Evolutionary conservation across 2,797 vertebrate genomes (phyloP).

Genomic region (Hephaestus fuliginosus): DNA sequence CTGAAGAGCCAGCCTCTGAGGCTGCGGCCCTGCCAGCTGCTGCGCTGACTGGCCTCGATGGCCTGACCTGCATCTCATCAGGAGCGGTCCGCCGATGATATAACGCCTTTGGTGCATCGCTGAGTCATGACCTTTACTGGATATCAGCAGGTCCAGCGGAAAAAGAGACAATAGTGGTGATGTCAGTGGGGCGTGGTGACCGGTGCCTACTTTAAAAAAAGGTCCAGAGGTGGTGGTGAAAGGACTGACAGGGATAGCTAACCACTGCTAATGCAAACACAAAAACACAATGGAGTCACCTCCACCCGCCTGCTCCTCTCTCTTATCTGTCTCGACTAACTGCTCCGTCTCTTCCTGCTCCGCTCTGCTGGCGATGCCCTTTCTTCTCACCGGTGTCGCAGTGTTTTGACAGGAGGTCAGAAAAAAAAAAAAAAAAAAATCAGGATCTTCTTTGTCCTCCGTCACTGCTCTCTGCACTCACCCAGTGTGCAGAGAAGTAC

Average conservation of each 20-base stretch:
- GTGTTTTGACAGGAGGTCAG: conserved; percentile 42
- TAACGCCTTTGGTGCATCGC: conserved; percentile 41
- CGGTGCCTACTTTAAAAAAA: conserved; percentile 17
- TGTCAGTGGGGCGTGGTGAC: conserved; percentile 58
- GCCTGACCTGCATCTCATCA: conserved; percentile 62
- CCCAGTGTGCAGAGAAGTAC: conserved; percentile 99
- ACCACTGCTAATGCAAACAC: conserved; percentile 55
- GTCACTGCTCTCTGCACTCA: conserved; percentile 80
- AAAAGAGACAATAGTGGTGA: conserved; percentile 60
- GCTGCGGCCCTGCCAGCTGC: conserved; percentile 70
- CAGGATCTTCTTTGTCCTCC: conserved; percentile 42
- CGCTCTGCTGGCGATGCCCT: conserved; percentile 38
- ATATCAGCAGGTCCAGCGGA: conserved; percentile 45
- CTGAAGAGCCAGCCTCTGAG: conserved; percentile 41
- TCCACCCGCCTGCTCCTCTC: conserved; percentile 40
- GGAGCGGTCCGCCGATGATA: conserved; percentile 32
- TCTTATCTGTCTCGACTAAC: conserved; percentile 46
- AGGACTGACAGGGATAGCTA: conserved; percentile 30
- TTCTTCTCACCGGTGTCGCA: conserved; percentile 23
- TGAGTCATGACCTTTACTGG: conserved; percentile 53
- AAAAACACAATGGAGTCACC: conserved; percentile 58
- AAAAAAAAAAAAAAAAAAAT: background rate
- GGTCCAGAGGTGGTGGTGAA: conserved; percentile 47
- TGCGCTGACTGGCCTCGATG: conserved; percentile 31
- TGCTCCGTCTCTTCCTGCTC: conserved; percentile 58